Percentiles rank a stretch among this genome's conserved stretches.
These are phyloP conservation scores for Zootermopsis nevadensis DNA, from an alignment of 2,888 invertebrate species.

Conservation along the genomic window DNA sequence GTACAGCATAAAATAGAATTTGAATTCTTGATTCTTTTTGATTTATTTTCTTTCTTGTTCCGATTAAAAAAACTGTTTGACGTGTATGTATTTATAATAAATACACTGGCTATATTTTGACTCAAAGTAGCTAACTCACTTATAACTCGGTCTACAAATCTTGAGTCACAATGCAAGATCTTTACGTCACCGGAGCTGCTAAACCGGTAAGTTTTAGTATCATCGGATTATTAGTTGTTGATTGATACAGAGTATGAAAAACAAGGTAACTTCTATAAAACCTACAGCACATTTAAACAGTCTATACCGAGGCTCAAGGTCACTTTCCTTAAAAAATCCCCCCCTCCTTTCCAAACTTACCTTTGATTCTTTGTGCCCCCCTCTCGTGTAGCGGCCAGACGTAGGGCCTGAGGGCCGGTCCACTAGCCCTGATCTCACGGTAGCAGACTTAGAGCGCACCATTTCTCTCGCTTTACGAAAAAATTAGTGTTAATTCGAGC, in stretches of 20 bases:
- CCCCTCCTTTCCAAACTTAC: conserved; percentile 4
- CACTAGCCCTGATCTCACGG: conserved; percentile 24
- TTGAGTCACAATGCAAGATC: not conserved
- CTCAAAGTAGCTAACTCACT: not conserved
- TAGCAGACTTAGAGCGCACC: conserved; percentile 15
- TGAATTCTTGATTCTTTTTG: no score
- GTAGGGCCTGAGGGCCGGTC: not conserved
- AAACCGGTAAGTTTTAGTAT: not conserved
- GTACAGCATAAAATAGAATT: no score
- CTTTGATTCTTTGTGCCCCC: conserved; percentile 23
- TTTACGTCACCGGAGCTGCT: no score
- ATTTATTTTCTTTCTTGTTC: no score
- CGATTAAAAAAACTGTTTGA: not conserved
- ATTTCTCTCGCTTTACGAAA: not conserved
- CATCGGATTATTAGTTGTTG: not conserved
- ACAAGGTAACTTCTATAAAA: conserved; percentile 10
- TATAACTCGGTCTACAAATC: not conserved
- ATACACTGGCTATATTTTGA: not conserved
- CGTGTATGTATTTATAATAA: not conserved
- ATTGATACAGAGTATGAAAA: conserved; percentile 20
- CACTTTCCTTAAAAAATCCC: not conserved
- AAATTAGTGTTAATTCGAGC: conserved; percentile 36
- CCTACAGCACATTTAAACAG: conserved; percentile 37
- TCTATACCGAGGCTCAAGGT: conserved; percentile 43
- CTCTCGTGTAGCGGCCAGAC: not conserved